Evolutionary conservation across 2,888 invertebrate genomes (phyloP), one percentile per base, ranked within the genome.

Genomic region (Antheraea yamamai): DNA sequence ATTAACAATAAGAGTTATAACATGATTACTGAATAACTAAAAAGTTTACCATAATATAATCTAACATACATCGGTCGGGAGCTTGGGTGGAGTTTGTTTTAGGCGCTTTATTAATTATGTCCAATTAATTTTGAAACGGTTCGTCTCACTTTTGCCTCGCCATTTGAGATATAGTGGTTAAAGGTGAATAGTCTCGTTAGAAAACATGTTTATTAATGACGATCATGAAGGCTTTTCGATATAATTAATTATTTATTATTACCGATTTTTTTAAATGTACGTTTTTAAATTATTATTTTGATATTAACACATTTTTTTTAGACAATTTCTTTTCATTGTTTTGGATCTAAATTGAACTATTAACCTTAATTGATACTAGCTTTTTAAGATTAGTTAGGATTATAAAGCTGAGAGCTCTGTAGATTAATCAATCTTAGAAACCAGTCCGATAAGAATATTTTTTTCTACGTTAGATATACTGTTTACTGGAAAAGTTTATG

Each of bases 81-180:
- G 91, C 82, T 89, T 88, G 90, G 89, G 89, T 87, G 91, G 90
- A 91, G 93, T 92, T 91, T 91, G 91, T 90, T 92, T 92, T 91
- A 89, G 91, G 90, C 87, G 91, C 89, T 92, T 92, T 94, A 93
- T 93, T 95, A 95, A 95, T 94, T 94, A 93, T 92, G 94, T 94
- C 93, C 88, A 92, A 94, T 94, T 93, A 94, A 94, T 93, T 93
- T 91, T 79, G 84, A 86, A 86, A 92, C 88, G 91, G 91, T 87
- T 85, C 86, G 84, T 88, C 89, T 88, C 83, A 86, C 85, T 78
- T 78, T 79, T 80, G 81, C 83, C 81, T 89, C 82, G 91, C 91
- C 82, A 89, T 90, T 89, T 89, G 88, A 79, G 85, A 85, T 87
- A 85, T 85, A 87, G 89, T 88, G 83, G 86, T 85, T 83, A 84